These are phyloP conservation scores for Hemitrygon akajei DNA, from an alignment of 2,797 vertebrate genomes.

Conservation along the genomic window DNA sequence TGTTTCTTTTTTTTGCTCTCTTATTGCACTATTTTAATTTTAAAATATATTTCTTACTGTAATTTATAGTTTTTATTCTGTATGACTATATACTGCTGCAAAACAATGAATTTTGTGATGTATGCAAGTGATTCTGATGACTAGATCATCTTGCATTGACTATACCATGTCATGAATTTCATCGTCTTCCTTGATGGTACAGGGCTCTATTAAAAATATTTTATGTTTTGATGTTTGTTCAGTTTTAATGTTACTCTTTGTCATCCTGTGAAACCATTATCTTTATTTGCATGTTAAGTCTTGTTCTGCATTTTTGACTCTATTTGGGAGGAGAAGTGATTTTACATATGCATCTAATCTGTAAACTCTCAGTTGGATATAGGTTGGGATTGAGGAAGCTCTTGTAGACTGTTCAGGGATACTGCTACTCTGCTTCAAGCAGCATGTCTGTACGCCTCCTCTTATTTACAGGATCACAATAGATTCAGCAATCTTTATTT, in stretches of 20 bases:
- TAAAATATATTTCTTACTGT: too few species aligned
- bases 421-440: neutral
- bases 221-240: neutral
- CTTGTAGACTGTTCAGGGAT: neutral
- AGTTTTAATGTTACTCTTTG: neutral
- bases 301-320: neutral
- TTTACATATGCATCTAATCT: neutral
- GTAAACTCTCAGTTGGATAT: neutral
- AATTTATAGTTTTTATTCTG: too few species aligned
- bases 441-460: neutral
- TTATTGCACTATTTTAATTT: too few species aligned
- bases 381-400: too few species aligned
- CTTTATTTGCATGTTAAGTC: neutral
- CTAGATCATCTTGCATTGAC: neutral
- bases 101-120: too few species aligned
- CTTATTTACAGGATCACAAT: neutral
- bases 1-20: too few species aligned
- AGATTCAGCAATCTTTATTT: neutral
- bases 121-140: too few species aligned
- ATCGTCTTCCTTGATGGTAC: neutral
- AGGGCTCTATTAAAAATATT: neutral
- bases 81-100: too few species aligned
- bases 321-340: neutral
- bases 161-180: neutral
- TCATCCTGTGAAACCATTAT: neutral